Evolutionary conservation across 2,113 vertebrate genomes (phyloP).

Genomic region (Prunella fulvescens): DNA sequence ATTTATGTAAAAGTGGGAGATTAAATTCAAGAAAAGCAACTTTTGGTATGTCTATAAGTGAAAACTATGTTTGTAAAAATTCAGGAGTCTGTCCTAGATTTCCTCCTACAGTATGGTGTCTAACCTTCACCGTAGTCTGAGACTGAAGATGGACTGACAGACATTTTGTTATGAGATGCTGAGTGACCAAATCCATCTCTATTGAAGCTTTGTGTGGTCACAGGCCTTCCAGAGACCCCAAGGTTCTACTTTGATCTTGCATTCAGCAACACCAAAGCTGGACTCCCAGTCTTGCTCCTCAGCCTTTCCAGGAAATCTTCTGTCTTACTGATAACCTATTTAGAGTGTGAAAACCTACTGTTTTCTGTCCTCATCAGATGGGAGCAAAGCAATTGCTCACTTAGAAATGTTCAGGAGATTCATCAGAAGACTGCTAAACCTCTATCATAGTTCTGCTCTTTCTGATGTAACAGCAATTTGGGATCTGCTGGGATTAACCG

Average conservation of each 20-base stretch:
- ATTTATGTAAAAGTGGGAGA: background rate
- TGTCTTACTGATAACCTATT: background rate
- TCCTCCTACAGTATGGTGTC: fast-evolving
- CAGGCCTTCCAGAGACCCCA: background rate
- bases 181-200: background rate
- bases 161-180: background rate
- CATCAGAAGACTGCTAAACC: background rate
- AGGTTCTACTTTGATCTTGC: background rate
- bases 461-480: background rate
- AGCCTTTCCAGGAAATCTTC: background rate
- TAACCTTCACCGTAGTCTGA: background rate
- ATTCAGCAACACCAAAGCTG: background rate
- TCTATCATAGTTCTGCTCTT: background rate
- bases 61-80: background rate
- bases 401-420: background rate
- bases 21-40: background rate
- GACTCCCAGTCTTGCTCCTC: fast-evolving
- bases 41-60: background rate
- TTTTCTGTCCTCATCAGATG: background rate
- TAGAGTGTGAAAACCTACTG: background rate
- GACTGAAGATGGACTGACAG: background rate
- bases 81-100: background rate
- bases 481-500: background rate
- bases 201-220: background rate
- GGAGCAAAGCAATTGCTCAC: background rate